Percentiles rank a stretch among this genome's conserved stretches.
Conservation (phyloP, 2,888 invertebrate species). For the Melanchra persicariae region DNA sequence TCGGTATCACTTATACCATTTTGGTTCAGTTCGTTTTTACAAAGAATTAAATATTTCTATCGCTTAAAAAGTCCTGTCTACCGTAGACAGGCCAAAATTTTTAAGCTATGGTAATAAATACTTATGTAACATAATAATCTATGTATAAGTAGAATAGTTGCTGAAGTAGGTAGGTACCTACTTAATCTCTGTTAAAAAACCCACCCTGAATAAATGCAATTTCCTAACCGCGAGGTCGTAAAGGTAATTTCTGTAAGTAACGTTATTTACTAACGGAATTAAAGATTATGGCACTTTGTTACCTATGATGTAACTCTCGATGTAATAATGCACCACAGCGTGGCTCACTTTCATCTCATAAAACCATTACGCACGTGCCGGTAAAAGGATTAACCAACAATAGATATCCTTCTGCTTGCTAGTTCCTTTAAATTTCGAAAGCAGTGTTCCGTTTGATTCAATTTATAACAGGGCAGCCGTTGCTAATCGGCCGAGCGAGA, state of each 20-base stretch:
- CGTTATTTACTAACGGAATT: not conserved
- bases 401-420: conserved; percentile 56
- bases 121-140: not conserved
- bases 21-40: conserved; percentile 7
- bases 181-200: not conserved
- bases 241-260: not conserved
- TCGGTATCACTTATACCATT: not conserved
- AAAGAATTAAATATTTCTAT: no score
- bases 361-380: conserved; percentile 34
- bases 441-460: conserved; percentile 70
- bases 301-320: not conserved
- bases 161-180: not conserved
- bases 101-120: not conserved
- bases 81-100: no score
- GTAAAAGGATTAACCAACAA: conserved; percentile 49
- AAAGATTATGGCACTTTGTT: not conserved
- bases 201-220: not conserved
- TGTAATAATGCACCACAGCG: conserved; percentile 15
- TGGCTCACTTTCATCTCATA: conserved; percentile 34
- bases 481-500: conserved; percentile 68
- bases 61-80: no score
- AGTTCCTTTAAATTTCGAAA: conserved; percentile 64
- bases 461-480: conserved; percentile 68
- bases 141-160: not conserved
- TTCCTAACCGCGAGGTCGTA: not conserved